Evolutionary conservation across 2,797 vertebrate genomes (phyloP).

Genomic region (Scleropages formosus): DNA sequence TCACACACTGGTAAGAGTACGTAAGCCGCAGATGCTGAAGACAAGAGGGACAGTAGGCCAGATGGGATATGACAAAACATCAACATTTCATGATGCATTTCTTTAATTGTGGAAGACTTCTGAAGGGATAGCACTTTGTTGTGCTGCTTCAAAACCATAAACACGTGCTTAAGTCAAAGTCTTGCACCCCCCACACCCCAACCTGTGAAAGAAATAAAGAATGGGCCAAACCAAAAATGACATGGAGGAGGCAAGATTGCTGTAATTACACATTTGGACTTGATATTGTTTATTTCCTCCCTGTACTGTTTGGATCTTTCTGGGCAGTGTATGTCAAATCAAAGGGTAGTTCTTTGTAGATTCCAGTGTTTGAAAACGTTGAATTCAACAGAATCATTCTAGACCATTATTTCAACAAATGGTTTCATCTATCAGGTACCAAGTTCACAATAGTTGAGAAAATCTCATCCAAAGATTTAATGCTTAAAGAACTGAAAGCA

Average conservation of each 20-base stretch:
- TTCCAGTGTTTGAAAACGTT: slow-evolving; percentile 46
- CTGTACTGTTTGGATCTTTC: slow-evolving; percentile 40
- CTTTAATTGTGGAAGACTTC: neutral
- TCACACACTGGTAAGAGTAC: slow-evolving; percentile 80
- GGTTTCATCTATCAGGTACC: slow-evolving; percentile 37
- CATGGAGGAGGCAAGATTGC: slow-evolving; percentile 36
- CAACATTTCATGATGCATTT: neutral
- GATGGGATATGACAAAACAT: slow-evolving; percentile 17
- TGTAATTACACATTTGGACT: slow-evolving; percentile 57
- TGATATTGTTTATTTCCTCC: slow-evolving; percentile 48
- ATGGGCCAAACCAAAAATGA: slow-evolving; percentile 50
- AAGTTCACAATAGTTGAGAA: slow-evolving; percentile 31
- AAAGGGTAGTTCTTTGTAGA: slow-evolving; percentile 46
- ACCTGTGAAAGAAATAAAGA: slow-evolving; percentile 33
- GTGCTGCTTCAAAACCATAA: too few species aligned
- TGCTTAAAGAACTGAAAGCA: neutral
- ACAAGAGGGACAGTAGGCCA: slow-evolving; percentile 24
- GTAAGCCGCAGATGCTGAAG: slow-evolving; percentile 79
- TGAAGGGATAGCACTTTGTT: neutral
- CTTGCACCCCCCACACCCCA: too few species aligned
- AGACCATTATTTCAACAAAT: slow-evolving; percentile 46
- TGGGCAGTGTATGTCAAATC: slow-evolving; percentile 40
- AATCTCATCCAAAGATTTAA: slow-evolving; percentile 19
- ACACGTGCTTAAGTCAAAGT: slow-evolving; percentile 38
- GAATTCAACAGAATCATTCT: slow-evolving; percentile 48